These are phyloP conservation scores for Chamaea fasciata DNA, from an alignment of 2,113 vertebrate genomes.

Conservation along the genomic window DNA sequence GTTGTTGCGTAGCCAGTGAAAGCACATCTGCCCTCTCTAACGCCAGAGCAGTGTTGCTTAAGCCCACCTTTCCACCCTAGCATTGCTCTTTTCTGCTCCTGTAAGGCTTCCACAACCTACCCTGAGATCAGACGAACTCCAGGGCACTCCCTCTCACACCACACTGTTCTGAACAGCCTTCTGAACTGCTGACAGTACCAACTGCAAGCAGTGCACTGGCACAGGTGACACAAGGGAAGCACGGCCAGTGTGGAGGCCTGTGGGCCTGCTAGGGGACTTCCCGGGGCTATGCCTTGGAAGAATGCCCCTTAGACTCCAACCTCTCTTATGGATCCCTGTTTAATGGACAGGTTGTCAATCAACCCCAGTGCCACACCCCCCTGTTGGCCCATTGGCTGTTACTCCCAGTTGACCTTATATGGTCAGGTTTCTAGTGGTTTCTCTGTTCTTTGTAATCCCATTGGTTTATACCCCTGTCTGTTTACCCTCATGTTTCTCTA, in stretches of 20 bases:
- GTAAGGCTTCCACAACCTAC: background rate
- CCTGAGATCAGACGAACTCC: background rate
- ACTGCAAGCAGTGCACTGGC: background rate
- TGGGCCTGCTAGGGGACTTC: background rate
- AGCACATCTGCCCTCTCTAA: background rate
- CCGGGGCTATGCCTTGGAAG: background rate
- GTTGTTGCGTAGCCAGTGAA: background rate
- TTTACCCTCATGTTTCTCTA: background rate
- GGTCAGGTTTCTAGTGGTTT: background rate
- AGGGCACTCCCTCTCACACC: background rate
- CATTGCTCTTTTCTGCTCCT: background rate
- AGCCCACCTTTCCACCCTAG: background rate
- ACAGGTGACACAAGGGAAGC: accelerated
- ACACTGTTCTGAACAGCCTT: background rate
- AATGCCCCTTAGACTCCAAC: background rate
- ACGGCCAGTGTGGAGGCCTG: background rate
- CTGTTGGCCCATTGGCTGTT: background rate
- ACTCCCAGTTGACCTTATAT: background rate
- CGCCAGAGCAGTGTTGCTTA: background rate
- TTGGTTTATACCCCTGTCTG: background rate
- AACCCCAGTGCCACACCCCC: no score
- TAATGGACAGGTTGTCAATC: background rate
- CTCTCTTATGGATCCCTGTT: no score
- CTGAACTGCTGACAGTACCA: background rate
- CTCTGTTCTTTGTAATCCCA: background rate